Evolutionary conservation across 2,797 vertebrate genomes (phyloP), one percentile per base, ranked within the genome.

Genomic region (Peromyscus nudipes): DNA sequence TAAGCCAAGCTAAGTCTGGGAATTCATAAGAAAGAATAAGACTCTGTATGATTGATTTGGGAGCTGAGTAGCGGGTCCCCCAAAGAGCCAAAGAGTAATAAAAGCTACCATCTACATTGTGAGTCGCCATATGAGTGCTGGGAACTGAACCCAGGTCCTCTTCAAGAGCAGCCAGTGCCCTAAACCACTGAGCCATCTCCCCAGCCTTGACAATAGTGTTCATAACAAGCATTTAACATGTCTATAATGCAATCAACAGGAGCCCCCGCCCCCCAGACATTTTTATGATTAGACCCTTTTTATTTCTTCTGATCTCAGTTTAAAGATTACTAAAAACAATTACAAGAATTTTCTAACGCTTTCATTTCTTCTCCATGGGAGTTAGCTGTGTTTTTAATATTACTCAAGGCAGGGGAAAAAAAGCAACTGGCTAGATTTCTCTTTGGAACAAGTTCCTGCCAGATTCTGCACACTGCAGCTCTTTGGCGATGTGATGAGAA

Each of bases 401-500:
- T 96, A 96, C 62, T 94, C 85, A 96, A 96, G 96, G 89, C 65
- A 91, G 83, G 62, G 64, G 40, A 82, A 57, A 40, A 80, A 73
- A 55, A 23, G n/a, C 91, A 84, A 75, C 84, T 52, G 64, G 85
- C 65, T 87, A 55, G 65, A 71, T 75, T 97, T 96, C 83, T 67
- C 96, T 96, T 64, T 90, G 95, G 94, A 95, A 92, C 29, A 91
- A 49, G 87, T 46, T 94, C 43, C 92, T 96, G 94, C 96, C 96
- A 93, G 97, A 94, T 97, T 96, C 77, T 94, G 94, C 93, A 96
- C 94, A 91, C 16, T 76, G 82, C 89, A 67, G 93, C 55, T 95
- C 97, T 95, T 4, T 86, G 96, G 95, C 10, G 27, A 83, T 69
- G 87, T 77, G 92, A 94, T 75, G 91, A 95, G 95, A 92, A 96